Evolutionary conservation across 2,888 invertebrate species (phyloP).

Genomic region (Brachyptera risi): DNA sequence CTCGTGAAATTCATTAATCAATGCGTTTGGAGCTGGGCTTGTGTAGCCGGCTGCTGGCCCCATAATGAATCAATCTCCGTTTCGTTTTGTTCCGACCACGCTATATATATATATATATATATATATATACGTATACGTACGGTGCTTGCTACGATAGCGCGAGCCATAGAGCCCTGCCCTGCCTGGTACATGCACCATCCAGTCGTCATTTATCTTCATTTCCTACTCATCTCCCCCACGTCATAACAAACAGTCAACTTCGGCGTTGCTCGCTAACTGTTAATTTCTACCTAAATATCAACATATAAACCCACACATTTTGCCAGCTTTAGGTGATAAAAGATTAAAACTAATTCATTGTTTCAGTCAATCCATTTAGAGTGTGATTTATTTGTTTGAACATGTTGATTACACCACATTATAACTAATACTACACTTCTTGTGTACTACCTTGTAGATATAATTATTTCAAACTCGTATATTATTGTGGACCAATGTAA

Average conservation of each 20-base stretch:
- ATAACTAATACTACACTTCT: no score
- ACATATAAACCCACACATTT: background rate
- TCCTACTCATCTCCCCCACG: conserved; percentile 25
- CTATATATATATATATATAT: no score
- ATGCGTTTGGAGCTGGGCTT: background rate
- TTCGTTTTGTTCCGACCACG: background rate
- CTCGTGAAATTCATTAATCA: conserved; percentile 16
- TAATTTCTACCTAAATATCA: conserved; percentile 7
- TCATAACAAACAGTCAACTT: conserved; percentile 19
- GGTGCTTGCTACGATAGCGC: background rate
- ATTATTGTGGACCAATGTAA: no score
- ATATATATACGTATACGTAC: no score
- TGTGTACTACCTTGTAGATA: no score
- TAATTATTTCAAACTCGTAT: no score
- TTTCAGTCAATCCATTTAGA: no score
- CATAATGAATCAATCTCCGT: conserved; percentile 19
- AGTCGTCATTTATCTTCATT: conserved; percentile 29
- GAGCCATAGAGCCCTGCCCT: background rate
- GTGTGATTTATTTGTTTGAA: no score
- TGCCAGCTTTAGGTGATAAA: background rate
- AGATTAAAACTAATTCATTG: no score
- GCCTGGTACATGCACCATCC: background rate
- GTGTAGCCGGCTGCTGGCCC: conserved; percentile 2
- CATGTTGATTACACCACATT: no score
- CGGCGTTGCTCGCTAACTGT: background rate